Base-by-base conservation (phyloP, 2,888 invertebrate species). In the Lydus trimaculatus region DNA sequence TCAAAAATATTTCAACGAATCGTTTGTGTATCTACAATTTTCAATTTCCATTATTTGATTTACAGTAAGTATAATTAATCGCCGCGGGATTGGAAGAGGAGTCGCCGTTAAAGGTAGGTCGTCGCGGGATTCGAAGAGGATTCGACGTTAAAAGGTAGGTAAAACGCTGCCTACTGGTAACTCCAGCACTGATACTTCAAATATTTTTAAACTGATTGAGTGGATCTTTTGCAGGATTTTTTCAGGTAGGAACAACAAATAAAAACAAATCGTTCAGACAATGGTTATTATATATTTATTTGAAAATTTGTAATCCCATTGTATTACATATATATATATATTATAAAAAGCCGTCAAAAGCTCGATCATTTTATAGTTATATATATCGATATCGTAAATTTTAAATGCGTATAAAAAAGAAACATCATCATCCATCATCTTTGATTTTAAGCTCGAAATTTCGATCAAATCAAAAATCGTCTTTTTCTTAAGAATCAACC, bases 311-410 rank as follows among this genome's bases (percentile, higher is more conserved):
- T 84, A 84, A 82, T 82, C 81, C 83, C 84, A 84, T 84, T 81
- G 84, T 85, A 83, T 85, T 85, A 85, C 84, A 85, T 84, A 82
- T 83, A 28, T n/a, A n/a, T n/a, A n/a, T n/a, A n/a, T n/a, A n/a
- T n/a, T n/a, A n/a, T 3, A 85, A 85, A 85, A 85, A 85, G 85
- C 85, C 84, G 82, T 85, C 84, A 83, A 85, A 85, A 85, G 85
- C 85, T 85, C 85, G 85, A 84, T 85, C 85, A 85, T 85, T 83
- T 67, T 82, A 81, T 36, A 36, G 13, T 36, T 13, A 36, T 36
- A 36, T 17, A 17, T 82, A 83, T 81, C 84, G 83, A 84, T 84
- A 84, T 84, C 80, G n/a, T 43, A 83, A 82, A 81, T 84, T 83
- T 77, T 82, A 82, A 83, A 85, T 84, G 84, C 84, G 79, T 84